Base-by-base conservation (phyloP, 2,888 invertebrate species). In the Apotomis betuletana region DNA sequence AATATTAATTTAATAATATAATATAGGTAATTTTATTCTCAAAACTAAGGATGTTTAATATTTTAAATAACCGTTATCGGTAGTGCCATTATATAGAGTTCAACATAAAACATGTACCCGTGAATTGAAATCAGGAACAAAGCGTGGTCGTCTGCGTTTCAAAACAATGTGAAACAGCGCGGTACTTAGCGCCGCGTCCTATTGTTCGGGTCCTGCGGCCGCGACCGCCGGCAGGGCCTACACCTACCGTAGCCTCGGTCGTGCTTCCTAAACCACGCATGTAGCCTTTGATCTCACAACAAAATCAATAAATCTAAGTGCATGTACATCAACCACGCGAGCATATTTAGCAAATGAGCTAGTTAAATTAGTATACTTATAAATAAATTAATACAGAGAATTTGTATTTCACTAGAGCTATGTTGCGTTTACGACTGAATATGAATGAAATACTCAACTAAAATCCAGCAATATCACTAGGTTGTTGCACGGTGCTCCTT, bases 121-220 rank as follows among this genome's bases (percentile, higher is more conserved):
- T 71, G 44, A 62, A 71, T 71, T 62, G 61, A 74, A 82, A 78
- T 74, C 80, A 75, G 81, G 82, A 88, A 89, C 89, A 89, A 89
- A 86, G 81, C 81, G 79, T 75, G 69, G 82, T 80, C 81, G 86
- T 85, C 84, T 85, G 74, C 76, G 76, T 79, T 76, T 78, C 77
- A 79, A 81, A 86, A 88, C 88, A 88, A 86, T 85, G 82, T 83
- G 82, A 81, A 83, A 80, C 78, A 75, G 75, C 79, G 74, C 78
- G 75, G 75, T 79, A 75, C 76, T 74, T 78, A 72, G 67, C 69
- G 74, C 73, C 74, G 38, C 71, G 59, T 64, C 72, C 71, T 69
- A 75, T 85, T 85, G 83, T 83, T 81, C 67, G 62, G 44, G 72
- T 68, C 72, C 72, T 72, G 72, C 72, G 63, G 58, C 63, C 57